These are phyloP conservation scores for Coronaproctus castanopsis DNA, from an alignment of 2,888 invertebrate genomes.

Conservation along the genomic window DNA sequence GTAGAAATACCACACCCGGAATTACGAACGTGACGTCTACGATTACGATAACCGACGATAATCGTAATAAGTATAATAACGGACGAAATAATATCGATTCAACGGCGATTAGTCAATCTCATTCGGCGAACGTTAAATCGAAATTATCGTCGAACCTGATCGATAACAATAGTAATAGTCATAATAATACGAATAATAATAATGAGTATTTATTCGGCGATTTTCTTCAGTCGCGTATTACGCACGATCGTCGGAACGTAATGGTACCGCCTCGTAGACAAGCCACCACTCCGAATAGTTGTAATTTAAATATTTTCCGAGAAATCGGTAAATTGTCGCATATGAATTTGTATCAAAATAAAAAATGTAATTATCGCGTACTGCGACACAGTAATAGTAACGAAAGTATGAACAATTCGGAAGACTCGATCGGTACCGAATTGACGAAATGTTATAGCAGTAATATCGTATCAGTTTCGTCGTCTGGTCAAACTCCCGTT, in stretches of 20 bases:
- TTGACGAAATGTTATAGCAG: slow-evolving; percentile 33
- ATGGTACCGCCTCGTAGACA: slow-evolving; percentile 17
- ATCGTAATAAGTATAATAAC: neutral
- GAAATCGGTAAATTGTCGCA: slow-evolving; percentile 52
- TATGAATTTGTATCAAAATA: slow-evolving; percentile 38
- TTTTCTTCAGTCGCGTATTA: neutral
- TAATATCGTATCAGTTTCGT: slow-evolving; percentile 21
- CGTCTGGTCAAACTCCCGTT: slow-evolving; percentile 25
- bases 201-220: neutral
- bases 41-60: no score
- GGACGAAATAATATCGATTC: neutral
- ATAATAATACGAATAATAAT: neutral
- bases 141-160: neutral
- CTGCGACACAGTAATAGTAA: slow-evolving; percentile 29
- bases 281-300: slow-evolving; percentile 19
- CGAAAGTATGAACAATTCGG: slow-evolving; percentile 17
- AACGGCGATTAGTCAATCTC: neutral
- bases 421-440: slow-evolving; percentile 1
- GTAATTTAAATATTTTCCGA: slow-evolving; percentile 30
- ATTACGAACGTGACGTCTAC: no score
- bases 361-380: slow-evolving; percentile 46
- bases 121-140: neutral
- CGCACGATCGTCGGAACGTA: neutral
- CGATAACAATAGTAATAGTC: neutral
- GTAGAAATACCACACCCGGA: neutral